These are phyloP conservation scores for Lates japonicus DNA, from an alignment of 2,797 vertebrate species.

Conservation along the genomic window DNA sequence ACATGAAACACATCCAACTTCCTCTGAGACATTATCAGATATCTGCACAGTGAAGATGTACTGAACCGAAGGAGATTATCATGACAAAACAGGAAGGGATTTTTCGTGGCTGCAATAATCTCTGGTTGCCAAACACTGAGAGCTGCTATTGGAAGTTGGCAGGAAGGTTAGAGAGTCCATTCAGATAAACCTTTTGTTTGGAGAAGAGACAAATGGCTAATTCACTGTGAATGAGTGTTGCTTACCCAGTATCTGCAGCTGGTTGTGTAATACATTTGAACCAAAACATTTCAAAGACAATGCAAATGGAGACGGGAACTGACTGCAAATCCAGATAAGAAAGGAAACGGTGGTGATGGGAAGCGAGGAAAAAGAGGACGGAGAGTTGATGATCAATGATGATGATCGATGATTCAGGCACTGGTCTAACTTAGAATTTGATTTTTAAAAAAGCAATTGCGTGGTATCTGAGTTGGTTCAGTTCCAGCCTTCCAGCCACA, in stretches of 20 bases:
- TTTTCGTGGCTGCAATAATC: conserved; percentile 16
- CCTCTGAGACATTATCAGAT: conserved; percentile 18
- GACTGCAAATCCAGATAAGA: conserved; percentile 41
- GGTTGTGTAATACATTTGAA: conserved; percentile 4
- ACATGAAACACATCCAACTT: conserved; percentile 26
- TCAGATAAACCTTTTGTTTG: conserved; percentile 53
- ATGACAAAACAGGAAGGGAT: conserved; percentile 59
- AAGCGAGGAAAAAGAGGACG: neutral
- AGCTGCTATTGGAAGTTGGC: conserved; percentile 34
- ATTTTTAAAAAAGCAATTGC: neutral
- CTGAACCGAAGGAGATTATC: conserved; percentile 23
- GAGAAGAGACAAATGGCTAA: conserved; percentile 15
- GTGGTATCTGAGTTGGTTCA: neutral
- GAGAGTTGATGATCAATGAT: neutral
- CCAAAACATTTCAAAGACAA: conserved; percentile 5
- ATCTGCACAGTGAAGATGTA: conserved; percentile 4
- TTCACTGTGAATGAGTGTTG: conserved; percentile 22
- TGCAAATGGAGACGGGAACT: conserved; percentile 22
- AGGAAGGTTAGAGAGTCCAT: conserved; percentile 50
- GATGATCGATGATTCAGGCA: neutral
- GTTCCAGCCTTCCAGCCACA: neutral
- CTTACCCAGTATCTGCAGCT: conserved; percentile 26
- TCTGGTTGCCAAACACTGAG: conserved; percentile 23
- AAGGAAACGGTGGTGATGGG: conserved; percentile 21
- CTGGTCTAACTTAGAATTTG: neutral